Evolutionary conservation across 92 coral and sea anemone species (phyloP), one percentile per base, ranked within the genome.

Genomic region (Siderastrea siderea): DNA sequence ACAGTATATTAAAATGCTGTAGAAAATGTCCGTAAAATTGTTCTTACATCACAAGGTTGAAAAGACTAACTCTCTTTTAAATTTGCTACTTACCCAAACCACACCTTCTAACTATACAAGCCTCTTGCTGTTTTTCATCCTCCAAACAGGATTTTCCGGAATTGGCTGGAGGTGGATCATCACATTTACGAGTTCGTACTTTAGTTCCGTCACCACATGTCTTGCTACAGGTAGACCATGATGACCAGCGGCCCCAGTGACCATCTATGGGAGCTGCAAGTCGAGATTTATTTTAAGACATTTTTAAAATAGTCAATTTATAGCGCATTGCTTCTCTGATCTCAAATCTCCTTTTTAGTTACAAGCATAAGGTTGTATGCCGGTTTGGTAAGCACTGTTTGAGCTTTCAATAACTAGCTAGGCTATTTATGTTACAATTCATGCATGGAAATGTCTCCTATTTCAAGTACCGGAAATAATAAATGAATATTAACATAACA

Each of bases 171-270:
- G 74, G 81, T 0, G 99, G 99, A 77, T 97, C 98, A 57, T 91
- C 94, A 78, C 99, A 97, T 58, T 66, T 74, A n/a, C 99, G 98
- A 14, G 91, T 81, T 71, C 99, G 82, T 58, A 77, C 75, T 57
- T 89, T 74, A 13, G 87, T 89, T 26, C 98, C 99, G 51, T 89
- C 81, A 4, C 96, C 98, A 76, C 99, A 97, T 3, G 92, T 77
- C 75, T 71, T 47, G 77, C 93, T 93, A 79, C 99, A 97, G 52
- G 71, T 68, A 17, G 75, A 71, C 99, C 99, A 97, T 8, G 96
- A 85, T n/a, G 99, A 97, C 99, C 99, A 97, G 66, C 95, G 91
- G 38, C 96, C 95, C 98, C 97, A 96, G 75, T 96, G 99, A 26
- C 99, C 99, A 68, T 95, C 89, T 2, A 95, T 78, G 58, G 95